Conservation (phyloP, 1,140 invertebrate genomes). For the Rhagoletis zephyria region DNA sequence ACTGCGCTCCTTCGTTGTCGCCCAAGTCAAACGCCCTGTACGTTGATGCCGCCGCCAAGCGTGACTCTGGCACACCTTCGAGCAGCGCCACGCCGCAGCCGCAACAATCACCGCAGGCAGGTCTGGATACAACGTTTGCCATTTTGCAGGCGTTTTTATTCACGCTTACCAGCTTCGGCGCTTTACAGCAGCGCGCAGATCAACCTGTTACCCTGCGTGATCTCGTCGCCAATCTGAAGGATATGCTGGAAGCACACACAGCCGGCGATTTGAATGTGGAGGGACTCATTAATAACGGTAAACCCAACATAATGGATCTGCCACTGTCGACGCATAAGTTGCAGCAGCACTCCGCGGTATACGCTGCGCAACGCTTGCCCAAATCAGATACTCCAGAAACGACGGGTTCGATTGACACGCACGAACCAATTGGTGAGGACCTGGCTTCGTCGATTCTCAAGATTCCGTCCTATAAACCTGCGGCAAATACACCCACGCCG, state of each 20-base stretch:
- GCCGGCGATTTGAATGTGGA: conserved; percentile 58
- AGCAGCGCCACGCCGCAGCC: conserved; percentile 68
- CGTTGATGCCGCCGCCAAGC: background rate
- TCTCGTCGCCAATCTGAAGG: conserved; percentile 64
- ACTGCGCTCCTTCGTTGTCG: conserved; percentile 53
- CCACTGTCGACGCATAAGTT: conserved; percentile 61
- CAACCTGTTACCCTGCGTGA: conserved; percentile 75
- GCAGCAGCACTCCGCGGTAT: conserved; percentile 59
- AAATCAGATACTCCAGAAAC: conserved; percentile 73
- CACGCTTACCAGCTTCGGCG: conserved; percentile 48
- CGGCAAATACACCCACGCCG: conserved; percentile 75
- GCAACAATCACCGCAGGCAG: conserved; percentile 61
- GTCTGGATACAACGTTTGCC: conserved; percentile 61
- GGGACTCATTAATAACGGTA: conserved; percentile 64
- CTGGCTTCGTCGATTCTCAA: conserved; percentile 85
- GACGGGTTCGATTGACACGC: conserved; percentile 71
- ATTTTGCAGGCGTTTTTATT: conserved; percentile 68
- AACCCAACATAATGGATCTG: conserved; percentile 60
- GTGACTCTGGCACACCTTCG: conserved; percentile 6
- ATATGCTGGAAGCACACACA: conserved; percentile 48
- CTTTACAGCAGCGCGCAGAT: conserved; percentile 60
- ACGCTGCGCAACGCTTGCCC: conserved; percentile 66
- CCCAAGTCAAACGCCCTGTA: conserved; percentile 59
- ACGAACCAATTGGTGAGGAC: conserved; percentile 75
- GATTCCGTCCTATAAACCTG: conserved; percentile 92